Percentiles rank a stretch among this genome's conserved stretches.
These are phyloP conservation scores for Leptinotarsa texana DNA, from an alignment of 1,140 invertebrate species.

Conservation along the genomic window DNA sequence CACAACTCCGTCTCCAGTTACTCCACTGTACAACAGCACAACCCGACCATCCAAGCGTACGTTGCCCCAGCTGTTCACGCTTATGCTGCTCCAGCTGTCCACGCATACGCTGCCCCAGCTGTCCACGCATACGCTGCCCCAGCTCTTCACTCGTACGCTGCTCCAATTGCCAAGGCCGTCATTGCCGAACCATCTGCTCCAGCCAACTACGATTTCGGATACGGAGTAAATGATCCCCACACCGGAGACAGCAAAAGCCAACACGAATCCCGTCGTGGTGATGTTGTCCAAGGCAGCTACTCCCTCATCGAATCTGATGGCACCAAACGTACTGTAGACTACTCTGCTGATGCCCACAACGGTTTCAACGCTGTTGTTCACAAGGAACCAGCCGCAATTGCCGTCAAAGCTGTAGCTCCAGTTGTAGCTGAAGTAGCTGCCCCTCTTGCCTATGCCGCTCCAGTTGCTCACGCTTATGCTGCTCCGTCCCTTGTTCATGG, in stretches of 20 bases:
- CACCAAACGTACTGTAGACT: slow-evolving; percentile 68
- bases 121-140: slow-evolving; percentile 28
- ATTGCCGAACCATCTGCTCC: slow-evolving; percentile 28
- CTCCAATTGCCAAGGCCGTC: slow-evolving; percentile 45
- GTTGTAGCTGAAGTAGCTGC: slow-evolving; percentile 24
- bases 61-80: slow-evolving; percentile 11
- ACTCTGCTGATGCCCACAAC: slow-evolving; percentile 65
- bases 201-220: slow-evolving; percentile 44
- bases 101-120: background rate
- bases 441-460: slow-evolving; percentile 33
- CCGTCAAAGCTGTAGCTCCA: slow-evolving; percentile 23
- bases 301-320: slow-evolving; percentile 66
- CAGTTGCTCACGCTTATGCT: slow-evolving; percentile 17
- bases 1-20: slow-evolving; percentile 7
- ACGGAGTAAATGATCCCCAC: slow-evolving; percentile 56
- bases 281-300: slow-evolving; percentile 59
- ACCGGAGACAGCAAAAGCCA: slow-evolving; percentile 52
- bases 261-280: slow-evolving; percentile 43
- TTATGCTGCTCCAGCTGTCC: slow-evolving; percentile 17
- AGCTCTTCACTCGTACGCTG: slow-evolving; percentile 44
- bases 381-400: slow-evolving; percentile 30
- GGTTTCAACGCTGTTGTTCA: slow-evolving; percentile 61
- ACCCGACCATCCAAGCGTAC: slow-evolving; percentile 42
- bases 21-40: slow-evolving; percentile 25
- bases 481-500: background rate